These are phyloP conservation scores for Nannospalax galili DNA, from an alignment of 2,113 vertebrate genomes.

Conservation along the genomic window DNA sequence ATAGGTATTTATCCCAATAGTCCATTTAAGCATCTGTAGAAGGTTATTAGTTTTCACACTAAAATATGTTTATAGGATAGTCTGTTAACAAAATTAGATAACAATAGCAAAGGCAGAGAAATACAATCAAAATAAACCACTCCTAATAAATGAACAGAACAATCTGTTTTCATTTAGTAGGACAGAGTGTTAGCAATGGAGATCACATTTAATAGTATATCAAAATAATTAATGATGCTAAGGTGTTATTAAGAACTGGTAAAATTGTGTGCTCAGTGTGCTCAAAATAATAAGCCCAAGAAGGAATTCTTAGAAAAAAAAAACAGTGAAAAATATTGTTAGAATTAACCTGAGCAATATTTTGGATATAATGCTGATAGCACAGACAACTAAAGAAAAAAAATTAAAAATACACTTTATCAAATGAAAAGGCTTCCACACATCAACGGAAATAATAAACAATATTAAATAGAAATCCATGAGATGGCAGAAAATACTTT, in stretches of 20 bases:
- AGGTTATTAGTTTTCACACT: too few species aligned
- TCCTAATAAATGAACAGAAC: too few species aligned
- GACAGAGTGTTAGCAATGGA: not conserved
- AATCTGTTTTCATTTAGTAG: not conserved
- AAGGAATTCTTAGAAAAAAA: not conserved
- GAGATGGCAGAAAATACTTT: too few species aligned
- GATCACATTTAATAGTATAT: not conserved
- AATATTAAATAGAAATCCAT: too few species aligned
- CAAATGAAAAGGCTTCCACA: too few species aligned
- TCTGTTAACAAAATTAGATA: not conserved
- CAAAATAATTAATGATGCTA: conserved; percentile 18
- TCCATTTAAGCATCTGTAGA: too few species aligned
- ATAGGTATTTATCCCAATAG: not conserved
- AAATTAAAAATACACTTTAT: too few species aligned
- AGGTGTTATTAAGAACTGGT: not conserved
- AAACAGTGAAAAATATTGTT: not conserved
- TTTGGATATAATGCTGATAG: too few species aligned
- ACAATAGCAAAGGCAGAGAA: not conserved
- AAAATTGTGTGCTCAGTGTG: not conserved
- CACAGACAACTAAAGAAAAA: too few species aligned
- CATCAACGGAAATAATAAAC: too few species aligned
- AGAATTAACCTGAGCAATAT: too few species aligned
- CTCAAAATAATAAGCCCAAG: not conserved
- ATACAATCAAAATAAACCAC: not conserved
- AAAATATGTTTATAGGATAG: not conserved